Evolutionary conservation across 2,797 vertebrate species (phyloP).

Genomic region (Myiothlypis chrysogaster): DNA sequence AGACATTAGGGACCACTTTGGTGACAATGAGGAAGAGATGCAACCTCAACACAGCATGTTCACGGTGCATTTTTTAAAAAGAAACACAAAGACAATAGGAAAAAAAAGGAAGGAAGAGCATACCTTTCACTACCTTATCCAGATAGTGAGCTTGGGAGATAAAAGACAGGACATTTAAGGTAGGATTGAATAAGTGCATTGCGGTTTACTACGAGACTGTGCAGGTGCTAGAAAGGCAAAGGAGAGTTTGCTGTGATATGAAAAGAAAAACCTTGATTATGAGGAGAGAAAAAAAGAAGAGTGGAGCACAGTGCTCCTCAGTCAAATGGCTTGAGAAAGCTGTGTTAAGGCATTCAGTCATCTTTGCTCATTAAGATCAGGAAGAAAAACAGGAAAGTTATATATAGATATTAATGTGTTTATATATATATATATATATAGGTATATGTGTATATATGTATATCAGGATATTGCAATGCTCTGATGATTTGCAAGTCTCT

Average conservation of each 20-base stretch:
- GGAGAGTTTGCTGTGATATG: slow-evolving; percentile 9
- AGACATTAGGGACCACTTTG: slow-evolving; percentile 39
- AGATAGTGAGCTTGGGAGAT: slow-evolving; percentile 99
- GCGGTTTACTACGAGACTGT: slow-evolving; percentile 71
- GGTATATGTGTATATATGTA: neutral
- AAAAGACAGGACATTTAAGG: slow-evolving; percentile 98
- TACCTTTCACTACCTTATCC: slow-evolving; percentile 99
- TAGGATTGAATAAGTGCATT: slow-evolving; percentile 84
- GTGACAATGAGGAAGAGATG: slow-evolving; percentile 55
- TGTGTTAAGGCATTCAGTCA: slow-evolving; percentile 33
- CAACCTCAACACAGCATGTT: slow-evolving; percentile 57
- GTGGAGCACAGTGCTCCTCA: slow-evolving; percentile 62
- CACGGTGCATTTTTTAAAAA: slow-evolving; percentile 30
- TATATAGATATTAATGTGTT: neutral
- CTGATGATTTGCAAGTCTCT: neutral
- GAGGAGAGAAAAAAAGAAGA: slow-evolving; percentile 46
- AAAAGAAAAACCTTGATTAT: slow-evolving; percentile 59
- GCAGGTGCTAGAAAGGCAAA: slow-evolving; percentile 68
- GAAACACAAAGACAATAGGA: slow-evolving; percentile 78
- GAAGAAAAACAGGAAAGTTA: slow-evolving; percentile 7
- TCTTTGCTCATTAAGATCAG: slow-evolving; percentile 15
- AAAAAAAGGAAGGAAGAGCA: slow-evolving; percentile 86
- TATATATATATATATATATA: neutral
- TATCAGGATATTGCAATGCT: neutral
- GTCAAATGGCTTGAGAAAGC: slow-evolving; percentile 4